Conservation (phyloP, 2,797 vertebrate species). For the Thunnus albacares region DNA sequence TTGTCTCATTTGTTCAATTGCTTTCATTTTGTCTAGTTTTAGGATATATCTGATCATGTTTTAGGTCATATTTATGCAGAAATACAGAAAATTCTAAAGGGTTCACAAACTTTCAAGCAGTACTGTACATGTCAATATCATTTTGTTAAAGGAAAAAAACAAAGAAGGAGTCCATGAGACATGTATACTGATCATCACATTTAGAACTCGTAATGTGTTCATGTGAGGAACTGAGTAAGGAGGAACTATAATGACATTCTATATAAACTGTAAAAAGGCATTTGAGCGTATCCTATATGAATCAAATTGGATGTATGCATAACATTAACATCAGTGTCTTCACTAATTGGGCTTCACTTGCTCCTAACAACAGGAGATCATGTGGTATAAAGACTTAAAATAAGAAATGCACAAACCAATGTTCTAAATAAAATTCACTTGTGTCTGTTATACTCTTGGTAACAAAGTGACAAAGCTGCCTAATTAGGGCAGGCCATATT, state of each 20-base stretch:
- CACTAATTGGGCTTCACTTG: neutral
- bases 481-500: neutral
- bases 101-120: too few relatives aligned
- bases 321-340: neutral
- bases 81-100: too few relatives aligned
- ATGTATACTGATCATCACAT: neutral
- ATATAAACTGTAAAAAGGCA: slow-evolving; percentile 1
- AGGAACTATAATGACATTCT: neutral
- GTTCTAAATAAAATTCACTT: neutral
- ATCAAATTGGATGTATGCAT: neutral
- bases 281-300: neutral
- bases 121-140: neutral
- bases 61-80: too few relatives aligned
- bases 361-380: neutral
- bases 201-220: neutral
- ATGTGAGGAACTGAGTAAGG: neutral
- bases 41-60: too few relatives aligned
- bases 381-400: neutral
- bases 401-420: neutral
- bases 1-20: too few relatives aligned
- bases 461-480: neutral
- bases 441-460: neutral
- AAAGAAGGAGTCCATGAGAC: neutral
- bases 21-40: too few relatives aligned
- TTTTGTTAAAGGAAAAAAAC: too few relatives aligned